Base-by-base conservation (phyloP, 2,888 invertebrate species). In the Tiliacea aurago region DNA sequence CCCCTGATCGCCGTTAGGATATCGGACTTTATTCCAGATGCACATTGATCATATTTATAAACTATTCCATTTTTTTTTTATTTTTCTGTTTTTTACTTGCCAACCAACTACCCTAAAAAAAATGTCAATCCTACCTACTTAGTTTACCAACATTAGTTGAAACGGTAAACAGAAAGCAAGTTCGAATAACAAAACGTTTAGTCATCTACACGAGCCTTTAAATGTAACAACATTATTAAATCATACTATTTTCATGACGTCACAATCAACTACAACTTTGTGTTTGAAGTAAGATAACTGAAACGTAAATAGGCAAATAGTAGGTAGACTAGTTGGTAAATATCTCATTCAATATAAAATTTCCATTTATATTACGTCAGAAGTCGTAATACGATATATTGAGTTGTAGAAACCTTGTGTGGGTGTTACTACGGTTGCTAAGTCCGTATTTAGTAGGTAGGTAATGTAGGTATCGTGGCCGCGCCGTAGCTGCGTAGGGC, bases 271-370 rank as follows among this genome's bases (percentile, higher is more conserved):
- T 78, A 65, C 68, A 72, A 83, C 73, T 70, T 68, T 71, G 61
- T 65, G 64, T 64, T n/a, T n/a, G 66, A 63, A 37, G 58, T 66
- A 56, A 70, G 83, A 78, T 83, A 78, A 73, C 37, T 63, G 61
- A 45, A 81, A 53, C 45, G 56, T 79, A 67, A 62, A 66, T 51
- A 73, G 80, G 37, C 43, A 73, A 80, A 51, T 65, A 73, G 18
- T 49, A 51, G 73, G 51, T 43, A 62, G 51, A 58, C 43, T n/a
- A 64, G 65, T 69, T 45, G 4, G 28, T 58, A 45, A 66, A 63
- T 76, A 55, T 72, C 43, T 78, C 73, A 78, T 73, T 81, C 55
- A 67, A 20, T 64, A 53, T 67, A 79, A 78, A 64, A 79, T 73
- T 70, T 68, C 59, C 64, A 73, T 73, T 59, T 53, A 58, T 45